These are phyloP conservation scores for Hypsopygia costalis DNA, from an alignment of 2,888 invertebrate species.

Conservation along the genomic window DNA sequence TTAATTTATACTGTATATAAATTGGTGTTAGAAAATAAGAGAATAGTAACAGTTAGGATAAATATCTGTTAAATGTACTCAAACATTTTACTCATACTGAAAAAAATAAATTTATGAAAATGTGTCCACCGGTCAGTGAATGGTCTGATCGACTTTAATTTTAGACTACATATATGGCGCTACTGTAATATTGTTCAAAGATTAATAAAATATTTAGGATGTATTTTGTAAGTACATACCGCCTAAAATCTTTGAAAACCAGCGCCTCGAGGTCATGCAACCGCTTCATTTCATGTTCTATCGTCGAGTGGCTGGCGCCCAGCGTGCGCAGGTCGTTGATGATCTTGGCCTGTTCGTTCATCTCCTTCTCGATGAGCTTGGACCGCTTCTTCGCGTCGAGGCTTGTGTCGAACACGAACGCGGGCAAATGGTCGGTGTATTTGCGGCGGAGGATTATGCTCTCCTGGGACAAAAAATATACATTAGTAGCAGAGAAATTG, in stretches of 20 bases:
- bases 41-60: too few species aligned
- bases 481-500: too few species aligned
- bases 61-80: too few species aligned
- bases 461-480: slow-evolving; percentile 63
- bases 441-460: slow-evolving; percentile 84
- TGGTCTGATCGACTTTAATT: too few species aligned
- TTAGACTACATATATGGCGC: too few species aligned
- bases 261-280: slow-evolving; percentile 96
- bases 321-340: slow-evolving; percentile 94
- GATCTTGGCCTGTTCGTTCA: slow-evolving; percentile 98
- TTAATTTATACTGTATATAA: too few species aligned
- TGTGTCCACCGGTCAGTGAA: too few species aligned
- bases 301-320: slow-evolving; percentile 93
- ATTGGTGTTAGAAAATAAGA: too few species aligned
- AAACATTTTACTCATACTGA: too few species aligned
- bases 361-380: slow-evolving; percentile 96
- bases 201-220: too few species aligned
- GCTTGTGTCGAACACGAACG: slow-evolving; percentile 90
- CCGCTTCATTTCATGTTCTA: slow-evolving; percentile 95
- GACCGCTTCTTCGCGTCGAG: slow-evolving; percentile 91
- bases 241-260: slow-evolving; percentile 95
- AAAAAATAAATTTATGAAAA: too few species aligned
- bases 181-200: too few species aligned
- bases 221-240: slow-evolving; percentile 68
- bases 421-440: slow-evolving; percentile 88